Evolutionary conservation across 1,140 invertebrate species (phyloP), one percentile per base, ranked within the genome.

Genomic region (Plectrocnemia conspersa): DNA sequence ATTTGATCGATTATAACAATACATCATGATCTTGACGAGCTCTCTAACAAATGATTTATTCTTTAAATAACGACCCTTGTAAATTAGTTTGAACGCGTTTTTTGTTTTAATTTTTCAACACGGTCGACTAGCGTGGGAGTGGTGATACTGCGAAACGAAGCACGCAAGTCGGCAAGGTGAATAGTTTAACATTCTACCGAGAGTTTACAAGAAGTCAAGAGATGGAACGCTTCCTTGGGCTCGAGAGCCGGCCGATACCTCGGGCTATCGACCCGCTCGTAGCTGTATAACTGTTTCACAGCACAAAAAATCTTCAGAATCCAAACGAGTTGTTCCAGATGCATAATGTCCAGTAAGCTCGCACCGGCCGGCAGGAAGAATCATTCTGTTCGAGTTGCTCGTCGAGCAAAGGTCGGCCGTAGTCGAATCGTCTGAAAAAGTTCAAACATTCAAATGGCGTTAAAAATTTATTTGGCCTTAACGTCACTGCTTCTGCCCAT

Each of bases 291-390:
- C 59, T 61, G 59, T 61, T 58, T 54, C 33, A 19, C 54, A 38
- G 33, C 42, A 57, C 52, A 61, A 61, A 61, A 56, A 53, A 57
- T 61, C 59, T 56, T 56, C 52, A 57, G 49, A 59, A 46, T 41
- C 53, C 42, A 52, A 52, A 47, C 54, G 49, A 58, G 55, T 58
- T 57, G 59, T 61, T 61, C 59, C 47, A 47, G 56, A 57, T 57
- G 55, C 55, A 57, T 57, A 57, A 57, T 52, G 44, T 40, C 25
- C 41, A 46, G 38, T 36, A 13, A 10, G 52, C 9, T 7, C 27
- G 27, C 35, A 42, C 46, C 19, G 19, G 35, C 10, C 19, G 29
- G 33, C 13, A 6, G 10, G 11, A 9, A 4, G 3, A 9, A 35
- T 35, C 38, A 54, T 46, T 45, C 29, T 13, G 15, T 48, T 29